Base-by-base conservation (phyloP, 2,888 invertebrate species). In the Rhodophaea formosa region DNA sequence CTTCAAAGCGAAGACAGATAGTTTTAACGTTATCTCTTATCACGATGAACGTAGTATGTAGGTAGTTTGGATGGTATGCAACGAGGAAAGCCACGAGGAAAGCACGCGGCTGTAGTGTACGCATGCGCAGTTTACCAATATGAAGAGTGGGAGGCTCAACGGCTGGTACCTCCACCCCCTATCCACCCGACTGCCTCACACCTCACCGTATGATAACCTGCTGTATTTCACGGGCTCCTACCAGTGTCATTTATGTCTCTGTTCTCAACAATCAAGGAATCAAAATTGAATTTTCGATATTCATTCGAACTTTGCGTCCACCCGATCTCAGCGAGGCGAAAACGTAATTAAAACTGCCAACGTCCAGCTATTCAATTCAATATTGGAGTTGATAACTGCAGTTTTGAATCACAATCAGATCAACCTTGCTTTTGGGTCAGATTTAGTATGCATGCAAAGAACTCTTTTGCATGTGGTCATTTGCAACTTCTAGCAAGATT, bases 41-140 rank as follows among this genome's bases (percentile, higher is more conserved):
- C 45, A 55, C 32, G n/a, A 14, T 45, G 42, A n/a, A 23, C 42
- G 54, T 55, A 55, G 45, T 55, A 55, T 10, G 30, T 6, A 43
- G 23, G 30, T 53, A 44, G 54, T 55, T 54, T 55, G 35, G 59
- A 52, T 45, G 56, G 52, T 51, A 56, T 56, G 56, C 17, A 23
- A 32, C 43, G 47, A 56, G 39, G 14, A 47, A 23, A 46, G 67
- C 72, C 86, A 88, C 88, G 88, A 86, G 88, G 85, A 77, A 76
- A 84, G 74, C 86, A 89, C 84, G 88, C 80, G 79, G 83, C 68
- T 63, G 74, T 80, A 78, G 77, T 77, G 79, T 82, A 83, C 85
- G 88, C 89, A 80, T 86, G 90, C 89, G 90, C 76, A 59, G 62
- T 76, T 57, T 57, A 49, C 59, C 59, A 60, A 60, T 43, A n/a